Conservation (phyloP, 1,140 invertebrate species). For the Trichonephila clavipes region DNA sequence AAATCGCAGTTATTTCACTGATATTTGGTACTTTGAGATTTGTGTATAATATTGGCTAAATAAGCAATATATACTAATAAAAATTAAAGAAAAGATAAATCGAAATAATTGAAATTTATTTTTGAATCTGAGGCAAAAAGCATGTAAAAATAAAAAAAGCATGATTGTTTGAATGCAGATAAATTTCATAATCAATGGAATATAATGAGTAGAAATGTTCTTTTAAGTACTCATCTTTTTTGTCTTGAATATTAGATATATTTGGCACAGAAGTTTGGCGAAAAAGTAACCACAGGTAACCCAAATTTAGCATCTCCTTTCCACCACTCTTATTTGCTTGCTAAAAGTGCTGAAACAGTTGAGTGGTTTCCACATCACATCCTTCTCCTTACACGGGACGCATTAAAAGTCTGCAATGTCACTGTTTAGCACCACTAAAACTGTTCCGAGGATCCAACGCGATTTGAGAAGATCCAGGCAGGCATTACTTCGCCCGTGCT, state of each 20-base stretch:
- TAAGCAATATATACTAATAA: no score
- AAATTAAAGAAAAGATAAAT: no score
- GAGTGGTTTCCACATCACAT: slow-evolving; percentile 63
- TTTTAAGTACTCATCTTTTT: no score
- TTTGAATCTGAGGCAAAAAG: no score
- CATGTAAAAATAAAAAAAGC: no score
- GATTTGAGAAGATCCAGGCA: slow-evolving; percentile 58
- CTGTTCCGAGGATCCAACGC: slow-evolving; percentile 43
- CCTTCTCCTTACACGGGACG: slow-evolving; percentile 37
- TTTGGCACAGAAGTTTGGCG: slow-evolving; percentile 13
- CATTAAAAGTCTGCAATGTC: slow-evolving; percentile 65
- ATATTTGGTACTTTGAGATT: no score
- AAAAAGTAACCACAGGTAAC: slow-evolving; percentile 43
- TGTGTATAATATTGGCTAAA: no score
- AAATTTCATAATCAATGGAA: no score
- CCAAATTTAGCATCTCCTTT: slow-evolving; percentile 50
- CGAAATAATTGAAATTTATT: no score
- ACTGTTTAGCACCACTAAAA: slow-evolving; percentile 72
- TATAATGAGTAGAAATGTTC: no score
- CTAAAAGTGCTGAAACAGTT: slow-evolving; percentile 70
- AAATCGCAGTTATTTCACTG: no score
- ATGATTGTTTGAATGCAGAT: no score
- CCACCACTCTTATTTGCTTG: slow-evolving; percentile 63
- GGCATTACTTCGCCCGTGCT: slow-evolving; percentile 47
- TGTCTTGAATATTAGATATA: neutral